phyloP scores from a whole-genome alignment of 1,140 invertebrate species.

The fruit fly (Drosophila melanogaster) region DNA sequence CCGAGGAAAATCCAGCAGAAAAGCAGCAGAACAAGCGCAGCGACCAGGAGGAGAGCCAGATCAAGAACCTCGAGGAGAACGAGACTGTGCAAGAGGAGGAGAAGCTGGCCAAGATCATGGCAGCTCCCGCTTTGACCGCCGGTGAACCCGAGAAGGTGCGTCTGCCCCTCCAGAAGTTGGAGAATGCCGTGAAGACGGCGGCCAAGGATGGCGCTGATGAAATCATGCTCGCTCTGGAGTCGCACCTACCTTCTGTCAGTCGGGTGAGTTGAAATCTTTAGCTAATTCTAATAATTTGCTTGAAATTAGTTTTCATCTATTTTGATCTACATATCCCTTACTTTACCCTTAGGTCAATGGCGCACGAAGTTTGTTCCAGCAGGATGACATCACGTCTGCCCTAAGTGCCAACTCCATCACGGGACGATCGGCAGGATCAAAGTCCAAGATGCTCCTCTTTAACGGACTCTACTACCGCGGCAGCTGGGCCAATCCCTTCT shows the following conservation, averaged over 20 bases:
- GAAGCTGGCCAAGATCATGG: conserved; percentile 64
- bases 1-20: conserved; percentile 60
- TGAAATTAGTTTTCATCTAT: not conserved
- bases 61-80: conserved; percentile 78
- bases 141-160: conserved; percentile 83
- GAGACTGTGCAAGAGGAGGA: conserved; percentile 84
- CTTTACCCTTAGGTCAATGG: conserved; percentile 43
- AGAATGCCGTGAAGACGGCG: conserved; percentile 85
- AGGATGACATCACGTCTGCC: conserved; percentile 79
- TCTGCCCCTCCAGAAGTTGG: conserved; percentile 84
- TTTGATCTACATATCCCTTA: too few species aligned
- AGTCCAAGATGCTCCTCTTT: conserved; percentile 87
- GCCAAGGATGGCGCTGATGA: conserved; percentile 85
- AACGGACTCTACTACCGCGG: conserved; percentile 88
- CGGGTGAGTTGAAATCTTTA: conserved; percentile 46
- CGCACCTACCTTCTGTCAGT: conserved; percentile 84
- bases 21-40: conserved; percentile 75
- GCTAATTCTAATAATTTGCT: not conserved
- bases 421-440: conserved; percentile 57
- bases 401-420: conserved; percentile 83
- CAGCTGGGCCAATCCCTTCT: conserved; percentile 72
- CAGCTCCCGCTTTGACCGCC: conserved; percentile 50
- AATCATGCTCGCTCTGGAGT: conserved; percentile 87
- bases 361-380: conserved; percentile 69
- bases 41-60: conserved; percentile 53